Conservation (phyloP, 1,140 invertebrate genomes). For the Chionoecetes opilio region DNA sequence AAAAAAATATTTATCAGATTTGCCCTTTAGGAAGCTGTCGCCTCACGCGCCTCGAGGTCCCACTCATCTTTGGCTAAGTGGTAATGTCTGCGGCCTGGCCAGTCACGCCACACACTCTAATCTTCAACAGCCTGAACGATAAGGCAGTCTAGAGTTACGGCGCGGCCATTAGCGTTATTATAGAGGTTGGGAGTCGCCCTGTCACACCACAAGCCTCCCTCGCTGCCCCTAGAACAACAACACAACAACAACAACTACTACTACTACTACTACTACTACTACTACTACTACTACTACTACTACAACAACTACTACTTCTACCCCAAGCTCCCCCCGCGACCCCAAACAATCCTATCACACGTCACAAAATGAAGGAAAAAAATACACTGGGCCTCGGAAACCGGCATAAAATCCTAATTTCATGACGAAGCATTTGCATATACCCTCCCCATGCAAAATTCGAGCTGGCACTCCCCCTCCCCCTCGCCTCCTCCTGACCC, state of each 20-base stretch:
- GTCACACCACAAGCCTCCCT: neutral
- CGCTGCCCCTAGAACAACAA: no score
- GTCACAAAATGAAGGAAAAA: constrained; percentile 35
- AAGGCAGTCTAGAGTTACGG: neutral
- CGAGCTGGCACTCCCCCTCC: neutral
- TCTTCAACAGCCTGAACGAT: constrained; percentile 9
- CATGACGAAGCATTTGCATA: constrained; percentile 56
- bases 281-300: no score
- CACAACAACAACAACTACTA: no score
- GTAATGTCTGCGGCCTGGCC: neutral
- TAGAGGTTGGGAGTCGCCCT: neutral
- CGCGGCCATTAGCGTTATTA: constrained; percentile 4
- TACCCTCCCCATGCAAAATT: constrained; percentile 37
- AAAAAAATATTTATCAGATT: neutral
- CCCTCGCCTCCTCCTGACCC: neutral
- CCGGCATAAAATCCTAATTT: constrained; percentile 63
- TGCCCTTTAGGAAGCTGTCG: constrained; percentile 16
- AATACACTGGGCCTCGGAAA: constrained; percentile 37
- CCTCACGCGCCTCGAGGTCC: neutral
- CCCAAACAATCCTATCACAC: constrained; percentile 42
- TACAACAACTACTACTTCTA: no score
- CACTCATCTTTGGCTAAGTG: neutral
- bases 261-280: no score
- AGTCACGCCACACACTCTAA: neutral
- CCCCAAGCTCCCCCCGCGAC: no score